Percentiles rank a stretch among this genome's conserved stretches.
phyloP scores from a whole-genome alignment of 2,888 invertebrate species.

The Cremastobaeus sp. region DNA sequence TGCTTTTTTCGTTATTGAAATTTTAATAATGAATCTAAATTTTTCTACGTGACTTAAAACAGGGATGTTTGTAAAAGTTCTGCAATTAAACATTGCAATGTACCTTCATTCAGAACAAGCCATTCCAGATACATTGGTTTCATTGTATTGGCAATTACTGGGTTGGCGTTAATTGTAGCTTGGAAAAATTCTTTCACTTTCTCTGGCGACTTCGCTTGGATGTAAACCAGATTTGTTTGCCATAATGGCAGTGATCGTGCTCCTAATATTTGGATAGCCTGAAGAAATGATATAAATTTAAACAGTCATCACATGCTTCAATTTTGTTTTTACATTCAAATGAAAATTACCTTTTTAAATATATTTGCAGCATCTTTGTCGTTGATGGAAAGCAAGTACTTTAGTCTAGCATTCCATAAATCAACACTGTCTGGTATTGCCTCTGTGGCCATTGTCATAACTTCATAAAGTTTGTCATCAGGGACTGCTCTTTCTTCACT shows the following conservation, averaged over 20 bases:
- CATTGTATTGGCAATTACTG: conserved; percentile 79
- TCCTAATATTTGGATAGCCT: conserved; percentile 75
- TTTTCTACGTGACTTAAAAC: too few relatives aligned
- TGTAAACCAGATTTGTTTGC: conserved; percentile 76
- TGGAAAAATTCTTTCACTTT: conserved; percentile 77
- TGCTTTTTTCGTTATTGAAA: too few relatives aligned
- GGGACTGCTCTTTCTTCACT: conserved; percentile 65
- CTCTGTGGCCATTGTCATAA: conserved; percentile 78
- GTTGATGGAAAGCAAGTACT: conserved; percentile 77
- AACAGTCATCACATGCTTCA: too few relatives aligned
- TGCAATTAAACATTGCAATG: conserved; percentile 10
- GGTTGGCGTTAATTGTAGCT: conserved; percentile 79
- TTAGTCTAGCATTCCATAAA: conserved; percentile 80
- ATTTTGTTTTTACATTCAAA: too few relatives aligned
- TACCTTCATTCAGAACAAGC: conserved; percentile 78
- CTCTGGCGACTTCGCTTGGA: conserved; percentile 72
- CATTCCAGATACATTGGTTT: conserved; percentile 83
- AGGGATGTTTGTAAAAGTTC: background rate
- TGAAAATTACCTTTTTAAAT: conserved; percentile 74
- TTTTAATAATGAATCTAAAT: too few relatives aligned
- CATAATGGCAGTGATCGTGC: conserved; percentile 78
- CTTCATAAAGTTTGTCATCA: conserved; percentile 70
- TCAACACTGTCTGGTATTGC: conserved; percentile 78
- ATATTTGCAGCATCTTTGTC: conserved; percentile 77
- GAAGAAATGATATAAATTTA: too few relatives aligned